Evolutionary conservation across 2,888 invertebrate species (phyloP).

Genomic region (Chrysotoxum bicinctum): DNA sequence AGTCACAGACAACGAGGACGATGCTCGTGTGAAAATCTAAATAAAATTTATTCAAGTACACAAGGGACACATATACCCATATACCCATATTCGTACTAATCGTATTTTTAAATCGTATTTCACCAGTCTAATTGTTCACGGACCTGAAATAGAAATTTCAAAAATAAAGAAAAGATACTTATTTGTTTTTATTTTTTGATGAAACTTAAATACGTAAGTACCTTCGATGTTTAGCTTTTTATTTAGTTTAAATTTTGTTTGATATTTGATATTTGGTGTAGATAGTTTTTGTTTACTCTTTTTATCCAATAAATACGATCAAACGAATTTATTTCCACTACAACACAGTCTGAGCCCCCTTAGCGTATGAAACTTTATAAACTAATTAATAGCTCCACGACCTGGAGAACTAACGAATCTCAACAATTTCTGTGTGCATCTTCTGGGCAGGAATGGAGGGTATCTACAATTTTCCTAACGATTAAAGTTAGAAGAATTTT

Average conservation of each 20-base stretch:
- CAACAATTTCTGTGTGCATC: too few species aligned
- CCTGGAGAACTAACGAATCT: too few species aligned
- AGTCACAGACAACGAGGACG: conserved; percentile 11
- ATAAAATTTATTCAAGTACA: conserved; percentile 55
- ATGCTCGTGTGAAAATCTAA: conserved; percentile 40
- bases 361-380: background rate
- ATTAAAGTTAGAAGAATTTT: too few species aligned
- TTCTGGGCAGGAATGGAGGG: too few species aligned
- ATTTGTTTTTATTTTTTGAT: background rate
- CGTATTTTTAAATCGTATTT: conserved; percentile 14
- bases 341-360: too few species aligned
- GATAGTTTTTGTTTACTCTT: background rate
- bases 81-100: conserved; percentile 5
- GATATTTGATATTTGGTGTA: background rate
- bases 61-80: too few species aligned
- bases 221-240: background rate
- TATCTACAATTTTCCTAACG: too few species aligned
- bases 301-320: background rate
- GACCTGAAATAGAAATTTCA: background rate
- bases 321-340: background rate
- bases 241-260: background rate
- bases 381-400: too few species aligned
- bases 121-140: background rate
- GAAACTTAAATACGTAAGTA: background rate
- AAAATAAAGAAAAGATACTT: background rate